Evolutionary conservation across 2,113 vertebrate species (phyloP).

Genomic region (Empidonax traillii): DNA sequence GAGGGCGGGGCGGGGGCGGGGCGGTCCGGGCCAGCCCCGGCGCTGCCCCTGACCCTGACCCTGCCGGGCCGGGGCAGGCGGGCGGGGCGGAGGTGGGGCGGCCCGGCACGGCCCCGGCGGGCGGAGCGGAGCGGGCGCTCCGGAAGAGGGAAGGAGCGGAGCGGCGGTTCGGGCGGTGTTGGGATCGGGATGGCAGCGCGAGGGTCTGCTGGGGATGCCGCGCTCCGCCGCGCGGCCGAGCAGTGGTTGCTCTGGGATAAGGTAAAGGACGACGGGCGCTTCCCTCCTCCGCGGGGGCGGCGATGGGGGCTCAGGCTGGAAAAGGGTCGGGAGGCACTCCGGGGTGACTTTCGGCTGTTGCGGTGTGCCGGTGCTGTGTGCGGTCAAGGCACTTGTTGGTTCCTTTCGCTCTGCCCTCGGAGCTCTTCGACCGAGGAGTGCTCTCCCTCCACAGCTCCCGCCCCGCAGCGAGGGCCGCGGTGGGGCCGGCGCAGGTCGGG

Average conservation of each 20-base stretch:
- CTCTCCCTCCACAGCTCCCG: no score
- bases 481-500: background rate
- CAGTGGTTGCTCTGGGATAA: slow-evolving; percentile 86
- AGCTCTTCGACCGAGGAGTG: background rate
- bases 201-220: background rate
- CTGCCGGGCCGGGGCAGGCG: background rate
- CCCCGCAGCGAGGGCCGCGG: background rate
- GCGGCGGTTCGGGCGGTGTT: background rate
- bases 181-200: background rate
- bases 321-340: background rate
- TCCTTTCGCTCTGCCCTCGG: background rate
- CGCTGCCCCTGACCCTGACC: background rate
- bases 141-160: background rate
- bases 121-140: background rate
- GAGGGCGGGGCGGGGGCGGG: background rate
- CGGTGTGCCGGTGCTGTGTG: accelerated
- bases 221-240: slow-evolving; percentile 69
- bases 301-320: background rate
- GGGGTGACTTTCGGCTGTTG: background rate
- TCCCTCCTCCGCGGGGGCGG: background rate
- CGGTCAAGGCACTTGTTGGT: background rate
- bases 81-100: background rate
- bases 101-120: background rate
- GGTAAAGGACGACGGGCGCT: slow-evolving; percentile 66
- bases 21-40: background rate